Base-by-base conservation (phyloP, 1,140 invertebrate genomes). In the Hyposmocoma kahamanoa region DNA sequence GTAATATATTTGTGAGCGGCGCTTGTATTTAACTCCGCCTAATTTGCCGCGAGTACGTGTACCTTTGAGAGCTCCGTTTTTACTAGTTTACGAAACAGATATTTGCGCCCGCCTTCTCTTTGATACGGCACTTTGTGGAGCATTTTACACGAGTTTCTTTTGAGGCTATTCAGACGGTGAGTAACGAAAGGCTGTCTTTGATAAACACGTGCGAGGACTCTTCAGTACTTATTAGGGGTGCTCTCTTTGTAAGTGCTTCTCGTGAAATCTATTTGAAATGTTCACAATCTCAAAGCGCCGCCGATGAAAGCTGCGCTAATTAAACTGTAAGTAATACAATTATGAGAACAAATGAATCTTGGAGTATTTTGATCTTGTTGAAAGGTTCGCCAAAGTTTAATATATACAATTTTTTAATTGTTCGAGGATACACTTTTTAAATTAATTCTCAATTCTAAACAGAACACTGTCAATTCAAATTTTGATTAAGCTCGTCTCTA, bases 11-110 rank as follows among this genome's bases (percentile, higher is more conserved):
- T 73, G 70, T 64, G 62, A 69, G 59, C 71, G 72, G 68, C 68
- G 74, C 69, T 81, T 66, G 78, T 79, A 78, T 82, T 82, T 80
- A 82, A 80, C 73, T 78, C 73, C 72, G 79, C 75, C 79, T 84
- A 84, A 84, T 84, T 84, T 83, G 73, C 69, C 75, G 71, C 76
- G 78, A 82, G 76, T 75, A 72, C 74, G 78, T 65, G 77, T 69
- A 80, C 80, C 74, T 84, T 81, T 82, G 80, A 79, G 73, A 74
- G 75, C 68, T 73, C 63, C 77, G 79, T 83, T 84, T 83, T 83
- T 83, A 84, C 81, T 84, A 84, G 81, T 84, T 84, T 84, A 82
- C 75, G 79, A 83, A 84, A 83, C 81, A 84, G 81, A 84, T 84
- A 84, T 84, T 83, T 81, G 77, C 81, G 78, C 77, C 79, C 77